Evolutionary conservation across 2,888 invertebrate species (phyloP), one percentile per base, ranked within the genome.

Genomic region (Amiota communis): DNA sequence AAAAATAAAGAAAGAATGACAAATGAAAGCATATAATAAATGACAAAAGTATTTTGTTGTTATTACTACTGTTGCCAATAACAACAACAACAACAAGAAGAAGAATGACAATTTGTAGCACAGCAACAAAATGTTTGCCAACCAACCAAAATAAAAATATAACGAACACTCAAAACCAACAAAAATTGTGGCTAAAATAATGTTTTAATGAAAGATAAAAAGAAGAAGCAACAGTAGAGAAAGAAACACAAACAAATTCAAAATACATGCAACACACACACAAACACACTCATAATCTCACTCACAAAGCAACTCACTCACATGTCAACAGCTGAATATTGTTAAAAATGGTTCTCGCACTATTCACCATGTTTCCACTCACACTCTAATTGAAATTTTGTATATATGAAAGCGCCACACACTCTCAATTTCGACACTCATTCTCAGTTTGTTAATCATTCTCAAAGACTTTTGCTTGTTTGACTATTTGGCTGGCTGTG

Each of bases 181-280:
- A 56, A 59, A 48, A 70, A 72, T 72, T 65, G 65, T 72, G 65
- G 64, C 71, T 72, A 64, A 72, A 72, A 71, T 57, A 67, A 63
- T 63, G 36, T 23, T 23, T n/a, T 53, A 53, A 53, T 53, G 3
- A 59, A 61, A 61, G 15, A 15, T n/a, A 69, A 69, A 11, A 56
- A 9, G n/a, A 20, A 36, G 8, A 20, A 69, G 36, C 46, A 36
- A 70, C 57, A 11, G 12, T n/a, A 53, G n/a, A 36, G 36, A 36
- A 36, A n/a, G n/a, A 53, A 53, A 53, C 12, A 53, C n/a, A 59
- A 15, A 17, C 17, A 59, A 59, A 59, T 15, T 12, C 53, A 10
- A 65, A 65, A 65, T 15, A n/a, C 48, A 65, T 15, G 36, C 36
- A 36, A 65, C 65, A 48, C 17, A 65, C 15, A n/a, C 48, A 65